Percentiles rank a stretch among this genome's conserved stretches.
phyloP scores from a whole-genome alignment of 1,140 invertebrate genomes.

The Spodoptera litura region DNA sequence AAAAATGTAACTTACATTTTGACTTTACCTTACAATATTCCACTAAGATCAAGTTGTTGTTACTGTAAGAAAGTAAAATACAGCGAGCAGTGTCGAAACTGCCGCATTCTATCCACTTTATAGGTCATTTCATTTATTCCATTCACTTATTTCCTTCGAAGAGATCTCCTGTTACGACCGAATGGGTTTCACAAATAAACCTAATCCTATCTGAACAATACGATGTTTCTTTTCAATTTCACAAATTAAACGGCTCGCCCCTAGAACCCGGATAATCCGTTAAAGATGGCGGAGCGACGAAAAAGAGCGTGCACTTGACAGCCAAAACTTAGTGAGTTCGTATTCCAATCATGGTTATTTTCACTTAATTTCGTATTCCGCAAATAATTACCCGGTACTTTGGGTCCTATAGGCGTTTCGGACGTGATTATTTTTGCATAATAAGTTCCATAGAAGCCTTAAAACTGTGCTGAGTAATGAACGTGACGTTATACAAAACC shows the following conservation, averaged over 20 bases:
- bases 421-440: conserved; percentile 38
- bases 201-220: conserved; percentile 74
- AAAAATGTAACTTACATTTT: background rate
- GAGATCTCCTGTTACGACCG: conserved; percentile 75
- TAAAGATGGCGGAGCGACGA: conserved; percentile 26
- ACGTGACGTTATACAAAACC: conserved; percentile 9
- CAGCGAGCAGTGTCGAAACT: conserved; percentile 61
- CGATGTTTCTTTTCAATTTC: conserved; percentile 82
- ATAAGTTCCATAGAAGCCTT: background rate
- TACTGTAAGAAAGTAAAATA: conserved; percentile 59
- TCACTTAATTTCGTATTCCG: conserved; percentile 30
- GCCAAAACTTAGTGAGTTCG: conserved; percentile 21
- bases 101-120: conserved; percentile 70
- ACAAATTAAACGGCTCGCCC: conserved; percentile 72
- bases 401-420: conserved; percentile 14
- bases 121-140: conserved; percentile 81
- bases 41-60: background rate
- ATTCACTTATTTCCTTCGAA: conserved; percentile 76
- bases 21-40: background rate
- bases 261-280: conserved; percentile 53
- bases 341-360: conserved; percentile 38
- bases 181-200: conserved; percentile 77
- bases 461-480: conserved; percentile 10
- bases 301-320: conserved; percentile 18
- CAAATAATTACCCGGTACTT: conserved; percentile 35